Evolutionary conservation across 2,888 invertebrate genomes (phyloP).

Genomic region (Drosophila acutilabella): DNA sequence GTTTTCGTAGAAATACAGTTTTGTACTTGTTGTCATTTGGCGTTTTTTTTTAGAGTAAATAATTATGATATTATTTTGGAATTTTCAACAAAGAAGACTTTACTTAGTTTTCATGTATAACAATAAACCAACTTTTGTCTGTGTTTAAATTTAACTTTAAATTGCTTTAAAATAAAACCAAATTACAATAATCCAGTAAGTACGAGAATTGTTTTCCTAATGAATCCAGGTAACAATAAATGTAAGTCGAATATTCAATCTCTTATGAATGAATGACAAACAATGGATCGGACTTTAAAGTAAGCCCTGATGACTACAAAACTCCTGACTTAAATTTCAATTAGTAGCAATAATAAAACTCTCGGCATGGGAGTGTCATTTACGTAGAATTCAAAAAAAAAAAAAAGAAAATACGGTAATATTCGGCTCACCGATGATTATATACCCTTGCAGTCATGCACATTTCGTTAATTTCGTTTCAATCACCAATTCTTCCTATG

Average conservation of each 20-base stretch:
- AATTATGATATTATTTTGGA: too few relatives aligned
- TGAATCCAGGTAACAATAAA: conserved; percentile 23
- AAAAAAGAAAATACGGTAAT: too few relatives aligned
- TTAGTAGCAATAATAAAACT: neutral
- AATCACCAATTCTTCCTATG: too few relatives aligned
- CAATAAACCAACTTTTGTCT: conserved; percentile 1
- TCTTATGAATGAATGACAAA: conserved; percentile 49
- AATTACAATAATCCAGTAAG: conserved; percentile 47
- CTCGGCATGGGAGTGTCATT: conserved; percentile 1
- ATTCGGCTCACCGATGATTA: too few relatives aligned
- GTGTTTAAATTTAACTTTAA: conserved; percentile 40
- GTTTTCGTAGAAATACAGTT: neutral
- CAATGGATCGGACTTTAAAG: conserved; percentile 24
- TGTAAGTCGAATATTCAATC: neutral
- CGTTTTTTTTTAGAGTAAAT: too few relatives aligned
- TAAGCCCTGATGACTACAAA: conserved; percentile 6
- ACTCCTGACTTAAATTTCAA: conserved; percentile 10
- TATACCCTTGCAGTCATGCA: too few relatives aligned
- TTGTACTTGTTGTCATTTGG: too few relatives aligned
- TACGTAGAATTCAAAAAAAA: neutral
- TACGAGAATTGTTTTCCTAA: conserved; percentile 60
- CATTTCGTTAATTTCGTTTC: too few relatives aligned
- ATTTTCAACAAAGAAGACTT: too few relatives aligned
- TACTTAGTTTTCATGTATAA: neutral
- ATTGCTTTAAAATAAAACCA: conserved; percentile 64